phyloP scores from a whole-genome alignment of 2,797 vertebrate species.

The Bufotes viridis region DNA sequence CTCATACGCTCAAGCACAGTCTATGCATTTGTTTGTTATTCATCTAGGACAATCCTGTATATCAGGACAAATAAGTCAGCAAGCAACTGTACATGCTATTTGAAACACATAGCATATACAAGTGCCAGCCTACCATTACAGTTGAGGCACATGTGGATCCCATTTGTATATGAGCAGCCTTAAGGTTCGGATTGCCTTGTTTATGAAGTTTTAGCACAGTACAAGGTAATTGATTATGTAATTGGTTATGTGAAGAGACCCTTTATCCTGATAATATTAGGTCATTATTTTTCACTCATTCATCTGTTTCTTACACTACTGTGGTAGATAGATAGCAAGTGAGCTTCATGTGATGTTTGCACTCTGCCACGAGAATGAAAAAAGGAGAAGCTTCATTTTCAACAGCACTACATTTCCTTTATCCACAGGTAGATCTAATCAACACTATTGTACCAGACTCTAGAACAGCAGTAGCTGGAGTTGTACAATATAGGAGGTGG shows the following conservation, averaged over 20 bases:
- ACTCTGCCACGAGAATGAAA: slow-evolving; percentile 16
- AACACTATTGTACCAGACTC: slow-evolving; percentile 56
- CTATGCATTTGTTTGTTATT: no score
- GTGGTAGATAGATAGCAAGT: slow-evolving; percentile 6
- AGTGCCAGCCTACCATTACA: no score
- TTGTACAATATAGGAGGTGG: slow-evolving; percentile 41
- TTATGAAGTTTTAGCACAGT: not conserved
- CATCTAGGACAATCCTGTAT: no score
- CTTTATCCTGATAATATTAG: not conserved
- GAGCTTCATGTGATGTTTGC: slow-evolving; percentile 38
- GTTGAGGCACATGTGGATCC: no score
- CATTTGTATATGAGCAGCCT: no score
- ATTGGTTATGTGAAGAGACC: not conserved
- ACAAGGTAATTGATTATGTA: not conserved
- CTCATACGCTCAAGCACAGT: no score
- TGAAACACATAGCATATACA: no score
- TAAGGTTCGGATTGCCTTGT: not conserved
- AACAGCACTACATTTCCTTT: slow-evolving; percentile 27
- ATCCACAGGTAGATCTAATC: slow-evolving; percentile 52
- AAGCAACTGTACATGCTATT: no score
- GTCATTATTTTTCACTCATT: not conserved
- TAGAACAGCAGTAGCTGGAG: slow-evolving; percentile 44
- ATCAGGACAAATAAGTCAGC: not conserved
- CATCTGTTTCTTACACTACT: not conserved
- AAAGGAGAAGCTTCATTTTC: slow-evolving; percentile 37